Percentiles rank a stretch among this genome's conserved stretches.
phyloP scores from a whole-genome alignment of 1,140 invertebrate genomes.

The Tyrophagus putrescentiae region DNA sequence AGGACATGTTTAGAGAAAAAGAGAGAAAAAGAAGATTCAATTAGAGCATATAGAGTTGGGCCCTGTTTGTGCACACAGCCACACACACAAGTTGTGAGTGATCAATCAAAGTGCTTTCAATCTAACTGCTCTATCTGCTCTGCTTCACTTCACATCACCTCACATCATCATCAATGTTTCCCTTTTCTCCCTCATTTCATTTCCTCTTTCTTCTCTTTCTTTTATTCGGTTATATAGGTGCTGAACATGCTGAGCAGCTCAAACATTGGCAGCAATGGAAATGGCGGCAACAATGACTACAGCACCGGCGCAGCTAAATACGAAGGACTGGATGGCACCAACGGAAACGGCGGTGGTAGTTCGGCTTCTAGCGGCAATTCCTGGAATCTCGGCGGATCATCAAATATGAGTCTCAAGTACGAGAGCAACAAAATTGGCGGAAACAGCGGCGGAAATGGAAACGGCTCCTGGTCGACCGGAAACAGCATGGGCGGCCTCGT shows the following conservation, averaged over 20 bases:
- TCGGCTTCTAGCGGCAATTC: no score
- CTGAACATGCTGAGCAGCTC: constrained; percentile 13
- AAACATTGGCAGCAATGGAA: not conserved
- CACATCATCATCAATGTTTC: no score
- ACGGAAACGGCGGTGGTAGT: not conserved
- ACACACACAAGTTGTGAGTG: no score
- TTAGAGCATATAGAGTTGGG: constrained; percentile 13
- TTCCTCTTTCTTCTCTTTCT: not conserved
- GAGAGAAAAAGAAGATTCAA: no score
- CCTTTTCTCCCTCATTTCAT: not conserved
- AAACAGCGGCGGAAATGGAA: no score
- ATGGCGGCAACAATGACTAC: not conserved
- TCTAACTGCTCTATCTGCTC: not conserved
- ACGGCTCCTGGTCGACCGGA: no score
- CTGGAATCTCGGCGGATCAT: no score
- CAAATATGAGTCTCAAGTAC: no score
- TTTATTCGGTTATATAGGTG: not conserved
- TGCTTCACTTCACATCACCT: not conserved
- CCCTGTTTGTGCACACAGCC: not conserved
- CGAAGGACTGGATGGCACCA: constrained; percentile 8
- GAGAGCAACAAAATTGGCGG: no score
- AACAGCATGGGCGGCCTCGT: no score
- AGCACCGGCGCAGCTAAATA: not conserved
- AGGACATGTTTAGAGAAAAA: constrained; percentile 1
- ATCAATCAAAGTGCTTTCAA: not conserved